These are phyloP conservation scores for Falco peregrinus DNA, from an alignment of 2,797 vertebrate genomes.

Conservation along the genomic window DNA sequence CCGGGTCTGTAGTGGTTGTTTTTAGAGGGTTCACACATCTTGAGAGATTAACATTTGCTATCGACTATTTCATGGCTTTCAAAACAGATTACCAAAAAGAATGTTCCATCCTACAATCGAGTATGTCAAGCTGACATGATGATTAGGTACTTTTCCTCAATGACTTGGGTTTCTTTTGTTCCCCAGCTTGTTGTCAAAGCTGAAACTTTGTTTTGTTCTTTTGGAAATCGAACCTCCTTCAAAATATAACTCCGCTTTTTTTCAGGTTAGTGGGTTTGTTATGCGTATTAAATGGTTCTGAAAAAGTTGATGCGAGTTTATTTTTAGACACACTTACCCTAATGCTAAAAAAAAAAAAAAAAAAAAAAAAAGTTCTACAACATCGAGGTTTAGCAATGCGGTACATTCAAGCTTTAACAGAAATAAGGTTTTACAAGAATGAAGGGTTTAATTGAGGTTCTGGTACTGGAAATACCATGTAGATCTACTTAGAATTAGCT, in stretches of 20 bases:
- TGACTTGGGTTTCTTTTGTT: constrained; percentile 43
- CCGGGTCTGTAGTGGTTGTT: background rate
- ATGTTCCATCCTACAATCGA: background rate
- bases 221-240: background rate
- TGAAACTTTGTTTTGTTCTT: constrained; percentile 37
- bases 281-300: background rate
- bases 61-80: constrained; percentile 57
- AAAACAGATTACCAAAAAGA: constrained; percentile 27
- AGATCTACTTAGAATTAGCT: constrained; percentile 24
- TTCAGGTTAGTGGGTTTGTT: background rate
- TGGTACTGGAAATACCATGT: background rate
- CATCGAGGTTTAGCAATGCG: background rate
- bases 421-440: background rate
- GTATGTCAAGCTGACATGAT: constrained; percentile 47
- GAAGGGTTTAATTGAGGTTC: background rate
- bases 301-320: background rate
- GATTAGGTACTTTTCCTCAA: constrained; percentile 47
- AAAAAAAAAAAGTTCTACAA: background rate
- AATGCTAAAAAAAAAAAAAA: background rate
- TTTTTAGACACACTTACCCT: background rate
- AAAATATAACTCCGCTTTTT: background rate
- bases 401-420: background rate
- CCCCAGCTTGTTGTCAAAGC: constrained; percentile 22
- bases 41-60: constrained; percentile 68
- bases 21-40: constrained; percentile 48